Evolutionary conservation across 2,113 vertebrate genomes (phyloP), one percentile per base, ranked within the genome.

Genomic region (Hucho hucho): DNA sequence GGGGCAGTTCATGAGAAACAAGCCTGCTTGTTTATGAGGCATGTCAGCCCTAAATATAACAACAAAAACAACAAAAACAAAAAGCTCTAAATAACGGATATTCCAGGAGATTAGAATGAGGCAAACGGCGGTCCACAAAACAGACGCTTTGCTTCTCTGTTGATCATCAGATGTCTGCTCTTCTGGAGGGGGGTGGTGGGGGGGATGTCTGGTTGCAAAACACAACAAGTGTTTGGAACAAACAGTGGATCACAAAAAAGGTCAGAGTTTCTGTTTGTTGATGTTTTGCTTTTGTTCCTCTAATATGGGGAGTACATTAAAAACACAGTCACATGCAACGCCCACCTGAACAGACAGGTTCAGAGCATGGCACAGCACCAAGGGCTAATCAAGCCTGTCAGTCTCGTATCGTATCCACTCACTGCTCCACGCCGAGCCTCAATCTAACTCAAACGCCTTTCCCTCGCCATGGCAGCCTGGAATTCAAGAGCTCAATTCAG

Each of bases 221-320:
- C 83, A 90, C 86, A 84, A 92, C 79, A 92, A 89, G 84, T 81
- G 78, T 87, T 91, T 89, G 90, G 90, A 93, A 90, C 79, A 95
- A 95, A 93, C 93, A 93, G 89, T 81, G 90, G 83, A 81, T 75
- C 86, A 80, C 74, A 87, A 90, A 89, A 81, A 56, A 87, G 87
- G 89, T 85, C 75, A 53, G 49, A 90, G 89, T 93, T 92, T 90
- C 80, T 89, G 90, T 87, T 90, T 94, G 85, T 95, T 91, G 88
- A 81, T 81, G 72, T 37, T 37, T 37, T 37, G 72, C 83, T 88
- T 84, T 83, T 76, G 37, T 77, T 77, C 72, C 80, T 89, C 79
- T 83, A 91, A 84, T 81, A 86, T 81, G 77, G 87, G 83, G 83
- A 91, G 91, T 86, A 90, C 90, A 89, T 90, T 85, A 83, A 89